Percentiles rank a stretch among this genome's conserved stretches.
Evolutionary conservation across 2,113 vertebrate species (phyloP).

Genomic region (Notechis scutatus): DNA sequence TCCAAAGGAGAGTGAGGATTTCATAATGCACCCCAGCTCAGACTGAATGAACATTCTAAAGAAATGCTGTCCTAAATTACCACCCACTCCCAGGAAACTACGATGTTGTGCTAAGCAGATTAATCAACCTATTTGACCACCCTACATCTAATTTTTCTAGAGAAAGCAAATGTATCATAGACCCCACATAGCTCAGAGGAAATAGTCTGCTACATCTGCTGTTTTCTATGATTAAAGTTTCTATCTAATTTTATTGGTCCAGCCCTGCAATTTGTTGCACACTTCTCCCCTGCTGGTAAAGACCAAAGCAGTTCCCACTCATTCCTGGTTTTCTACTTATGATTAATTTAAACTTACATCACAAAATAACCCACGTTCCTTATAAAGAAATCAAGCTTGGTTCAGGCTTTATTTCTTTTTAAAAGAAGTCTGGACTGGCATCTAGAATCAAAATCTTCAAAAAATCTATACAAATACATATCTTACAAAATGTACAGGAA

Average conservation of each 20-base stretch:
- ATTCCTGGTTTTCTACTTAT: background rate
- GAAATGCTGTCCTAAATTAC: background rate
- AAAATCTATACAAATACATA: constrained; percentile 81
- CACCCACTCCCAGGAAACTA: background rate
- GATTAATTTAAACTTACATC: background rate
- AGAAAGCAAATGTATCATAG: background rate
- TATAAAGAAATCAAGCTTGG: constrained; percentile 44
- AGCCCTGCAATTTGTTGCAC: background rate
- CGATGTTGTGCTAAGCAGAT: background rate
- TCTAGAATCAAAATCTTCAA: constrained; percentile 78
- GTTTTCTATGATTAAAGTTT: background rate
- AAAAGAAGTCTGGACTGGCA: constrained; percentile 75
- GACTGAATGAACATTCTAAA: background rate
- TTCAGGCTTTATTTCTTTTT: constrained; percentile 74
- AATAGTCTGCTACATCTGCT: background rate
- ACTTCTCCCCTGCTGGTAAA: background rate
- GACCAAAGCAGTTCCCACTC: background rate
- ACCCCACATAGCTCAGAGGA: background rate
- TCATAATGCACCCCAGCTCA: background rate
- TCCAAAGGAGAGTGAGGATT: background rate
- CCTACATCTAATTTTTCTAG: background rate
- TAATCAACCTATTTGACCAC: background rate
- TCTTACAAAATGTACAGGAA: constrained; percentile 80
- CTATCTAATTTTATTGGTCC: background rate
- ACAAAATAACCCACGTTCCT: background rate